Evolutionary conservation across 1,140 invertebrate species (phyloP).

Genomic region (Saccostrea echinata): DNA sequence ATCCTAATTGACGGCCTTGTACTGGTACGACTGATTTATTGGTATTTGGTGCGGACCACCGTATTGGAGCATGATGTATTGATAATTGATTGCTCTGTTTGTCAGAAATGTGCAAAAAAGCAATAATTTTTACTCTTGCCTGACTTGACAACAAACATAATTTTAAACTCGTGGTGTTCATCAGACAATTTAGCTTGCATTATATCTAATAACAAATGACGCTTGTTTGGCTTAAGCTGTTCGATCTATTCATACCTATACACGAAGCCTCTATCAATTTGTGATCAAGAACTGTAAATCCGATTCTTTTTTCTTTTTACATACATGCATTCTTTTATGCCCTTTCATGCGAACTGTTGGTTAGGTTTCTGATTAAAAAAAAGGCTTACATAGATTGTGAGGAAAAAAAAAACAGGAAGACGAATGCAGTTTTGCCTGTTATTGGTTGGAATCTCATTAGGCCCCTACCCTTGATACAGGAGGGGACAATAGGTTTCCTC

Average conservation of each 20-base stretch:
- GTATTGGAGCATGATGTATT: conserved; percentile 28
- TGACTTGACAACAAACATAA: conserved; percentile 1
- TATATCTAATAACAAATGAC: conserved; percentile 6
- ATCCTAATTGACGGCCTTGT: conserved; percentile 14
- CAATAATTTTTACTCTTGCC: neutral
- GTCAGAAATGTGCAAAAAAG: conserved; percentile 36
- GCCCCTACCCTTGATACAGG: too few species aligned
- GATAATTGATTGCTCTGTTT: conserved; percentile 21
- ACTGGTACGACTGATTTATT: neutral
- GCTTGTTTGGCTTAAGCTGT: neutral
- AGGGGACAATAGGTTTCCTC: too few species aligned
- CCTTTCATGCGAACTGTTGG: neutral
- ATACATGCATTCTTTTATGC: neutral
- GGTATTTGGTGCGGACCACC: conserved; percentile 24
- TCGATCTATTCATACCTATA: neutral
- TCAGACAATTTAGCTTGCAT: conserved; percentile 16
- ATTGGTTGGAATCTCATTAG: too few species aligned
- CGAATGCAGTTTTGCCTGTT: neutral
- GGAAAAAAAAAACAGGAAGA: neutral
- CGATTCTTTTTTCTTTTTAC: neutral
- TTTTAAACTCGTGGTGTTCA: neutral
- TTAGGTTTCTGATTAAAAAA: neutral
- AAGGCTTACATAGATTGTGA: neutral
- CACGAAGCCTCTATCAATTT: neutral
- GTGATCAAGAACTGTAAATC: neutral